phyloP scores from a whole-genome alignment of 2,888 invertebrate genomes.

The Trichogramma dendrolimi region DNA sequence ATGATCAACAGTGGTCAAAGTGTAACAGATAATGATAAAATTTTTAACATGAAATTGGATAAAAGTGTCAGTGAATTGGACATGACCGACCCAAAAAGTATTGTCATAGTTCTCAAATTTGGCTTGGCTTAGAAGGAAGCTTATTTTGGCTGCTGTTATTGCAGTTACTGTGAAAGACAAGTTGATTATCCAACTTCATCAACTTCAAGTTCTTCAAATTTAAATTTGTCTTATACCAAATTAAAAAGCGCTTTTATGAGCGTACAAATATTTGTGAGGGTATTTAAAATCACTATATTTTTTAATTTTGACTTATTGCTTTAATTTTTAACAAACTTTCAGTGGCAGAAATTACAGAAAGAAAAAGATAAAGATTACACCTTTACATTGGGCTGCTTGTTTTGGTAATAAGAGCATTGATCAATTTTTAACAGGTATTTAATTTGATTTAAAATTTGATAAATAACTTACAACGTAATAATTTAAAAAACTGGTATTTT shows the following conservation, averaged over 20 bases:
- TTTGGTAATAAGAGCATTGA: conserved; percentile 59
- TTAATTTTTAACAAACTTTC: no score
- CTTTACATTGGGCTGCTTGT: conserved; percentile 64
- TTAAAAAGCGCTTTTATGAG: conserved; percentile 77
- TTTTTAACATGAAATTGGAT: conserved; percentile 30
- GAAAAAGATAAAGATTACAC: no score
- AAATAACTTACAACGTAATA: no score
- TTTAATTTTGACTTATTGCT: no score
- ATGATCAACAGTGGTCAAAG: conserved; percentile 33
- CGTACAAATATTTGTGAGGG: no score
- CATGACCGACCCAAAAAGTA: conserved; percentile 59
- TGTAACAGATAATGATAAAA: conserved; percentile 56
- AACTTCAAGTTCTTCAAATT: conserved; percentile 42
- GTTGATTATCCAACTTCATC: conserved; percentile 48
- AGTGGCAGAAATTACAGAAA: no score
- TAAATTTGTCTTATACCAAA: conserved; percentile 45
- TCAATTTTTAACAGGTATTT: conserved; percentile 56
- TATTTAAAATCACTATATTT: no score
- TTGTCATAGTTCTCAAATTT: conserved; percentile 71
- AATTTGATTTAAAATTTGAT: conserved; percentile 6
- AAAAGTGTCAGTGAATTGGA: conserved; percentile 43
- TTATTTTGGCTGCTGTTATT: conserved; percentile 84
- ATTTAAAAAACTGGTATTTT: no score
- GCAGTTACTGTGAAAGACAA: conserved; percentile 65
- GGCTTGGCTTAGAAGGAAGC: conserved; percentile 79